Percentiles rank a stretch among this genome's conserved stretches.
phyloP scores from a whole-genome alignment of 2,113 vertebrate species.

The Neolamprologus tretocephalus region DNA sequence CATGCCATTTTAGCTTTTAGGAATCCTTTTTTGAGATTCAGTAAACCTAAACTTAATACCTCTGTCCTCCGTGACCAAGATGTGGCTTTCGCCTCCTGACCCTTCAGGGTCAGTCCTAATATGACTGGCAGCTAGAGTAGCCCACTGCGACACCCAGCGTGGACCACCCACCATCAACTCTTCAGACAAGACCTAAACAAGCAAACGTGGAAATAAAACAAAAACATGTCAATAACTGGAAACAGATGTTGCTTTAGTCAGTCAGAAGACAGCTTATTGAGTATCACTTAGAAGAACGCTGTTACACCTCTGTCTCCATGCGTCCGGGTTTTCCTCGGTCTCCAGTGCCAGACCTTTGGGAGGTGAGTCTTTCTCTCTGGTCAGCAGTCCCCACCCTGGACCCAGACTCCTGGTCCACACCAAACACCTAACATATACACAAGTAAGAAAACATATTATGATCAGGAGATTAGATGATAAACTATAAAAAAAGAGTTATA shows the following conservation, averaged over 20 bases:
- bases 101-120: constrained; percentile 86
- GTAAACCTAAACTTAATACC: constrained; percentile 59
- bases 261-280: not conserved
- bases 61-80: constrained; percentile 74
- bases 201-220: not conserved
- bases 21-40: not conserved
- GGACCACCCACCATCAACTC: constrained; percentile 78
- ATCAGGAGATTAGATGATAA: not conserved
- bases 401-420: constrained; percentile 82
- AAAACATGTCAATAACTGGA: not conserved
- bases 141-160: constrained; percentile 95
- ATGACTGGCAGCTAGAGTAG: constrained; percentile 91
- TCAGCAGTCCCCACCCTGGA: constrained; percentile 77
- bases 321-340: constrained; percentile 72
- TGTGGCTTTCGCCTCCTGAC: constrained; percentile 72
- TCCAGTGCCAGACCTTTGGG: constrained; percentile 55
- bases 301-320: constrained; percentile 54
- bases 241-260: not conserved
- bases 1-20: not conserved
- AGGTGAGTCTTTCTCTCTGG: constrained; percentile 65
- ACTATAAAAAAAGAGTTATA: not conserved
- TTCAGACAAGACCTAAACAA: constrained; percentile 69
- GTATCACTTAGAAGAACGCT: not conserved
- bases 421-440: constrained; percentile 79
- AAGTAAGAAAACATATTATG: not conserved